Percentiles rank a stretch among this genome's conserved stretches.
These are phyloP conservation scores for Tachysurus vachellii DNA, from an alignment of 2,113 vertebrate species.

Conservation along the genomic window DNA sequence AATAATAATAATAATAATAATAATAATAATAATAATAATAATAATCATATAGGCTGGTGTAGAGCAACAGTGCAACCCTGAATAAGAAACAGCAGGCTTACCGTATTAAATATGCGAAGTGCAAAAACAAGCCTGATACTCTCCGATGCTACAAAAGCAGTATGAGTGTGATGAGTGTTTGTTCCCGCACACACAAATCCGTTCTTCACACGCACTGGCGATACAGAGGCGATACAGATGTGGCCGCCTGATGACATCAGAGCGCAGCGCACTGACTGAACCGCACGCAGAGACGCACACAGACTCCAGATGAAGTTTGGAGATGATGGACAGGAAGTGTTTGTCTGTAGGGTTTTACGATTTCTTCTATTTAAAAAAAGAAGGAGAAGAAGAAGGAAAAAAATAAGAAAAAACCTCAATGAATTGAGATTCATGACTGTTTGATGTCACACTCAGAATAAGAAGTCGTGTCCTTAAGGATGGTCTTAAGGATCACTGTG, in stretches of 20 bases:
- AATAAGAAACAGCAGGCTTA: conserved; percentile 14
- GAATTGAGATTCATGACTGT: not conserved
- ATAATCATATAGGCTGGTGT: too few species aligned
- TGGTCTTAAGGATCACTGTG: not conserved
- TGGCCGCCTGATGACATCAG: conserved; percentile 37
- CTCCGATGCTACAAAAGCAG: not conserved
- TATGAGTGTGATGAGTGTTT: not conserved
- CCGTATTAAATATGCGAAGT: not conserved
- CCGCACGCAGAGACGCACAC: conserved; percentile 25
- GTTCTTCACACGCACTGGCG: not conserved
- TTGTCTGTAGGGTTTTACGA: not conserved
- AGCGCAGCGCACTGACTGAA: conserved; percentile 15
- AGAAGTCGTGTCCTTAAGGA: not conserved
- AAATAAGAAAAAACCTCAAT: not conserved
- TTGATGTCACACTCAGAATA: too few species aligned
- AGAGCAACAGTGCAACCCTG: not conserved
- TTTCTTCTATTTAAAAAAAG: not conserved
- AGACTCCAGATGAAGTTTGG: conserved; percentile 9
- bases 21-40: too few species aligned
- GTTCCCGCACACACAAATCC: conserved; percentile 1
- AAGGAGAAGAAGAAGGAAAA: too few species aligned
- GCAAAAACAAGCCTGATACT: not conserved
- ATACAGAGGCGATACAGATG: conserved; percentile 5
- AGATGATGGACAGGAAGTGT: not conserved
- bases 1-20: too few species aligned